Evolutionary conservation across 2,797 vertebrate species (phyloP).

Genomic region (Darevskia nairensis): DNA sequence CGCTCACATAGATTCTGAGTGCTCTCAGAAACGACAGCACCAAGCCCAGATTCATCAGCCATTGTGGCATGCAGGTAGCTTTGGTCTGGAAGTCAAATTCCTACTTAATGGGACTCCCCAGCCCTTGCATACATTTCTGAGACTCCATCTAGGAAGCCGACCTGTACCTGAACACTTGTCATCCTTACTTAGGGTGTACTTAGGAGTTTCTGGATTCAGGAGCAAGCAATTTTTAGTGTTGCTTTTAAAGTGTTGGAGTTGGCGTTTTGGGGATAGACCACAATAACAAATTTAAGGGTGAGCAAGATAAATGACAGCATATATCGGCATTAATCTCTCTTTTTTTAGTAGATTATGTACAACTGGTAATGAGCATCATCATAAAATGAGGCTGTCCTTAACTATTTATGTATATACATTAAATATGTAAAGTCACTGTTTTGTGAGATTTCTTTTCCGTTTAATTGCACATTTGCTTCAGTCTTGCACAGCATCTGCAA

Average conservation of each 20-base stretch:
- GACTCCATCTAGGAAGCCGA: neutral
- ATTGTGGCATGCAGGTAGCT: neutral
- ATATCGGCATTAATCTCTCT: neutral
- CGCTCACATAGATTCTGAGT: neutral
- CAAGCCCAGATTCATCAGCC: neutral
- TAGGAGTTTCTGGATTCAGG: neutral
- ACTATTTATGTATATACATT: neutral
- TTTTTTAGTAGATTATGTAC: constrained; percentile 18
- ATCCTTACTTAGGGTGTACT: neutral
- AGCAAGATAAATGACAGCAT: neutral
- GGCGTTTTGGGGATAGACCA: neutral
- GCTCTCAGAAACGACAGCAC: neutral
- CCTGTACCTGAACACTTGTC: neutral
- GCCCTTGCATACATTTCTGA: neutral
- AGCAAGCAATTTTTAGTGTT: neutral
- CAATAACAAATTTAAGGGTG: constrained; percentile 6
- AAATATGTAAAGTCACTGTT: neutral
- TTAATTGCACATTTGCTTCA: neutral
- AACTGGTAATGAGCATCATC: neutral
- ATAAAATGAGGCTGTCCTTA: constrained; percentile 29
- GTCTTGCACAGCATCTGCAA: neutral
- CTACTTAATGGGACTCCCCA: neutral
- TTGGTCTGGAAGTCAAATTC: neutral
- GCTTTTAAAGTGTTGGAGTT: neutral
- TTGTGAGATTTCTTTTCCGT: neutral